Base-by-base conservation (phyloP, 2,113 vertebrate genomes). In the Stercorarius parasiticus region DNA sequence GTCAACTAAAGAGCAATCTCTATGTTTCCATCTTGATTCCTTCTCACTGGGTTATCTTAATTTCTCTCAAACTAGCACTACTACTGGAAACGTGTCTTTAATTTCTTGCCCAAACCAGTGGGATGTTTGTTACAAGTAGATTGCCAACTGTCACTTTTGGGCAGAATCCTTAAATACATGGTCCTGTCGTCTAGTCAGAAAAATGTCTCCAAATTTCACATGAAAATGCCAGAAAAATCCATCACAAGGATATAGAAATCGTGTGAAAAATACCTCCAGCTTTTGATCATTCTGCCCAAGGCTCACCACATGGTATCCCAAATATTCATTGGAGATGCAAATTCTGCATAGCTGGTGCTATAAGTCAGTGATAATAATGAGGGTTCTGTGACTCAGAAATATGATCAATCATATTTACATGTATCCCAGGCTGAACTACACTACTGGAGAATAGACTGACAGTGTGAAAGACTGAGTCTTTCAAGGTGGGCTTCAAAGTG, bases 281-380 rank as follows among this genome's bases (percentile, higher is more conserved):
- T 96, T 97, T 94, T 95, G 94, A 97, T 96, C 88, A 89, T 95
- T 97, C 94, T 95, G 97, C 96, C 95, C 96, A 97, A 97, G 97
- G 94, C 95, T 96, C 50, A 89, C 94, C 94, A 97, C 96, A 97
- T 97, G 97, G 91, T 96, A 96, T 95, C 91, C 96, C 95, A 97
- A 97, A 95, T 95, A 97, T 82, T 95, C 94, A 93, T 87, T 0
- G 0, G 73, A 95, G 94, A 97, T 95, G 95, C 95, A 97, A 97
- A 97, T 97, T 94, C 6, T 7, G 84, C 45, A 4, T 92, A 79
- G 58, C 62, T 97, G 77, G 49, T 91, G 83, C 81, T 91, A 87
- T 86, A 96, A 96, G 95, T 93, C 92, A 94, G 85, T 77, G 88
- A 83, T 95, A 96, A 80, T 93, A 95, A 93, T 72, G 82, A 97